Base-by-base conservation (phyloP, 1,140 invertebrate species). In the Pogonomyrmex californicus region DNA sequence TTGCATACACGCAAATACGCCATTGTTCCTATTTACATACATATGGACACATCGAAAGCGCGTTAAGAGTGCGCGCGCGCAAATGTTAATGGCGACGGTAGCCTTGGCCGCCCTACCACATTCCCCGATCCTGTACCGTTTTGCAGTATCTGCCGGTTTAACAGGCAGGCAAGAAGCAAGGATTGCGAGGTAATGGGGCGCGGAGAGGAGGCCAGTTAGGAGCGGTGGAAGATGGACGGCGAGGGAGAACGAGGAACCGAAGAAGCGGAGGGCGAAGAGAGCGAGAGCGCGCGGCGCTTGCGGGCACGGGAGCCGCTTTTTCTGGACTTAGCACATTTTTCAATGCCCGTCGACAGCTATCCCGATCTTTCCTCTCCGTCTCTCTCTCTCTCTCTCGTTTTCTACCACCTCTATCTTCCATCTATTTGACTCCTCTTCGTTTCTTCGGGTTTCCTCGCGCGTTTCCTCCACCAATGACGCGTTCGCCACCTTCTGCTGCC, bases 301-400 rank as follows among this genome's bases (percentile, higher is more conserved):
- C 85, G 88, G 93, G 87, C 83, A 92, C 90, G 85, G 88, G 83
- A 90, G 88, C 90, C 83, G 90, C 92, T 94, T 94, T 93, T 94
- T 94, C 92, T 92, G 68, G 85, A 90, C 91, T 93, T 94, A 91
- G 92, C 93, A 93, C 92, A 94, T 94, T 93, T 93, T 94, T 94
- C 93, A 94, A 93, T 93, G 91, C 79, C 86, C 85, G 93, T 91
- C 93, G 93, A 94, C 93, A 93, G 93, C 92, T 93, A 93, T 92
- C 91, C 79, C 90, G 90, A 87, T 88, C 88, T 92, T 92, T 81
- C 75, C 91, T 90, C 86, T 77, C 81, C 68, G 86, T 63, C 54
- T 30, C 5, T 68, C 44, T 68, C 41, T 49, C 17, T 63, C 86
- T 70, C 81, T 77, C 86, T 71, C 75, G 73, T 41, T 44, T 33